Evolutionary conservation across 2,888 invertebrate species (phyloP), one percentile per base, ranked within the genome.

Genomic region (Drosophila longiperda): DNA sequence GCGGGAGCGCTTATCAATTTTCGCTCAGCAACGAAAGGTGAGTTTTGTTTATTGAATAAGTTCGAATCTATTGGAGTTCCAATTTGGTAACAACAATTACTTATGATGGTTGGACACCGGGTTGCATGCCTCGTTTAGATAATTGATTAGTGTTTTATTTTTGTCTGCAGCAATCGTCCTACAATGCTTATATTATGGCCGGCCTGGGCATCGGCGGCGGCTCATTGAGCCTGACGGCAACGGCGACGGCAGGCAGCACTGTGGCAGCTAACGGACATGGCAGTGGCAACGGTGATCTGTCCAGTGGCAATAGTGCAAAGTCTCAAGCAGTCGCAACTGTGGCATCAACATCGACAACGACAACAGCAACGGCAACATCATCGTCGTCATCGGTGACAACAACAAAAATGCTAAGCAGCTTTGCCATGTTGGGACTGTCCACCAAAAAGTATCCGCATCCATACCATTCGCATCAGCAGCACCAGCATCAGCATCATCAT

Each of bases 1-100:
- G 70, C 83, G 91, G 42, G 92, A 92, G 65, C 89, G 91, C 36
- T 69, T 92, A n/a, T 89, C 92, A 11, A 78, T 85, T 40, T 88
- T 90, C 29, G 87, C 91, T 32, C 91, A 91, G 58, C 91, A 91
- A 66, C 89, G 89, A 20, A 92, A 92, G 91, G 93, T 92, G 64
- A 88, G 83, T 75, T 29, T 6, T 32, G 50, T 59, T 65, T 36
- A 29, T 6, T 23, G 53, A 26, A 50, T 74, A 7, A 23, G 11
- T 26, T 36, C 7, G 20, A 20, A 11, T 36, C 8, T 17, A 5
- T 26, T 49, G 9, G 26, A 17, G 17, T 26, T 26, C 26, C 26
- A 48, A 8, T 15, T 48, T 15, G 26, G 26, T 1, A 26, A 26
- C 26, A 26, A 26, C 0, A 26, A 26, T 26, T 26, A 26, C 26